Base-by-base conservation (phyloP, 2,888 invertebrate species). In the Eristalis intricaria region DNA sequence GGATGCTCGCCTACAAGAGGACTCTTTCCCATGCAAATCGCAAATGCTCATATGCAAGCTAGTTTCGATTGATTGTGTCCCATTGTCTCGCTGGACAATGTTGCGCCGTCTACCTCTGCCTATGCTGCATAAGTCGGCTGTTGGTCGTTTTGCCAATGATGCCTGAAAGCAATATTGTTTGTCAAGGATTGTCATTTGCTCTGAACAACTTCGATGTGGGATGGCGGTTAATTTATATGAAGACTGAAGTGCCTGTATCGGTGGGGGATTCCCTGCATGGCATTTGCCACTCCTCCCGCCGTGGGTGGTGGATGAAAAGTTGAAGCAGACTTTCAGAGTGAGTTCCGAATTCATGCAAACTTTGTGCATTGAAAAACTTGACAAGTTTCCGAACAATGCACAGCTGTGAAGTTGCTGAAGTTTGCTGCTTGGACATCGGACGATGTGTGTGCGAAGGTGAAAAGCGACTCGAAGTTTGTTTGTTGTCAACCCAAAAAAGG, bases 141-240 rank as follows among this genome's bases (percentile, higher is more conserved):
- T 19, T 15, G 13, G 29, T 19, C 50, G 19, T 1, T 19, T 50
- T 50, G 19, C 50, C 19, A 50, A 50, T 50, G 50, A 50, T 8
- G 50, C 50, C n/a, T 68, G 35, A 61, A 15, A 43, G 23, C 43
- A 58, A 81, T 38, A 58, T 63, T 74, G 80, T 81, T 73, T 81
- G 75, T 74, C 63, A 66, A 79, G 65, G 61, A 66, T 23, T 80
- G 73, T 69, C 68, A 75, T 75, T 63, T 58, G 58, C 56, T 38
- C 64, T 56, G 64, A 64, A 63, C 68, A 56, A 64, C 50, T 19
- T 69, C 19, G 64, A 38, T 69, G n/a, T 69, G 68, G 56, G 38
- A 81, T 50, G 64, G 23, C 35, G 66, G 35, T 23, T 66, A 73
- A 68, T 61, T 66, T 50, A 73, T 38, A 43, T 35, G 50, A 43